phyloP scores from a whole-genome alignment of 2,113 vertebrate species.

The Anarrhichthys ocellatus region DNA sequence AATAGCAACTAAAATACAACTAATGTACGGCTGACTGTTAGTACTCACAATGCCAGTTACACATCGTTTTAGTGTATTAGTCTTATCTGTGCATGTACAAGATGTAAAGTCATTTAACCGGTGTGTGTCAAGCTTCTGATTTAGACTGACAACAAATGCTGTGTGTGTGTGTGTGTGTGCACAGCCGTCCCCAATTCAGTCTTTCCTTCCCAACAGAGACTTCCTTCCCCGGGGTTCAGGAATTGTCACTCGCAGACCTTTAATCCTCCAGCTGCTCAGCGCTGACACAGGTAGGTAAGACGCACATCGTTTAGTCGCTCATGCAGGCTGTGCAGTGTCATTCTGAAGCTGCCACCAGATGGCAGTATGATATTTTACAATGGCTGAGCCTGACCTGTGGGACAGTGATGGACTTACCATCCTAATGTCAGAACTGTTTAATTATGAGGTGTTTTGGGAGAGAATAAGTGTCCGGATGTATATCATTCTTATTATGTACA shows the following conservation, averaged over 20 bases:
- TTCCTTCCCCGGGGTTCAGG: conserved; percentile 87
- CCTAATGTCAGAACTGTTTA: background rate
- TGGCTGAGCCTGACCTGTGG: too few species aligned
- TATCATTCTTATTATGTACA: too few species aligned
- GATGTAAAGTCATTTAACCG: background rate
- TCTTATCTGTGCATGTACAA: background rate
- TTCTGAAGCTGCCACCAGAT: conserved; percentile 65
- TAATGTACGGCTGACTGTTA: background rate
- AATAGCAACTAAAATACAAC: background rate
- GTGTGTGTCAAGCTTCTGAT: background rate
- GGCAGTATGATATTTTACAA: conserved; percentile 50
- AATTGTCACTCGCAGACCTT: conserved; percentile 83
- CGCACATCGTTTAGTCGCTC: background rate
- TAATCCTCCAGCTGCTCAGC: conserved; percentile 83
- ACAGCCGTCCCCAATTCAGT: background rate
- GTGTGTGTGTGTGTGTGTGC: background rate
- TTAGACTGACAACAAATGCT: background rate
- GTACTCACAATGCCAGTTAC: background rate
- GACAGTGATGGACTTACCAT: background rate
- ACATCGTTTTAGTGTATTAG: background rate
- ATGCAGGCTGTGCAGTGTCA: background rate
- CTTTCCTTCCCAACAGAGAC: conserved; percentile 74
- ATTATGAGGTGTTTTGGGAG: background rate
- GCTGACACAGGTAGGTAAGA: conserved; percentile 65
- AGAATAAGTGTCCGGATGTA: background rate